Base-by-base conservation (phyloP, 1,140 invertebrate species). In the Thalassaphorura encarpata region DNA sequence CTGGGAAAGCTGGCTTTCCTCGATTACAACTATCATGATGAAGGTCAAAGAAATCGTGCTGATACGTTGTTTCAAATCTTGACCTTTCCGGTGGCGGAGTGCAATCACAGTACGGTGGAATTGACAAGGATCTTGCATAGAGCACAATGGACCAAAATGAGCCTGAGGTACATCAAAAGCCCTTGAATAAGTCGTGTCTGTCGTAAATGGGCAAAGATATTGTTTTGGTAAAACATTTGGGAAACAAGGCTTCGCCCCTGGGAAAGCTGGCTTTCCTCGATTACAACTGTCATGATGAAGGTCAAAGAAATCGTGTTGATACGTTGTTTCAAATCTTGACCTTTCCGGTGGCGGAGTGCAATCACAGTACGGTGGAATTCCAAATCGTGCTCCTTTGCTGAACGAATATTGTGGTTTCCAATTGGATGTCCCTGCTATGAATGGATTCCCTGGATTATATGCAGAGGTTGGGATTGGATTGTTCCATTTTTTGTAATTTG, bases 301-400 rank as follows among this genome's bases (percentile, higher is more conserved):
- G 8, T 56, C 53, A 24, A 39, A 16, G 36, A 36, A 65, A 36
- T 65, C 63, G 27, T 53, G 62, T 19, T 51, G 28, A 33, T 65
- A 65, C 0, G 57, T 60, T 2, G 63, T 56, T 42, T 62, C 53
- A 21, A 65, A 65, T 0, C 63, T 52, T 21, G 43, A 60, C 43
- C 63, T 24, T 45, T 65, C 59, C 3, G 53, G 49, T 5, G 63
- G 60, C n/a, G 63, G 63, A n/a, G 59, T 57, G 41, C 63, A 65
- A 27, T 65, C 63, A 23, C 56, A 65, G 26, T 59, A 59, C 2
- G 63, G 54, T 11, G 63, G 54, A 36, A 62, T 42, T n/a, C 54
- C 54, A 31, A 59, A 61, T 31, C 59, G 29, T 26, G 53, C 26
- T 21, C 63, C 63, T 52, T 57, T 59, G 42, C 60, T 65, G 45